Evolutionary conservation across 2,797 vertebrate species (phyloP), one percentile per base, ranked within the genome.

Genomic region (Thunnus albacares): DNA sequence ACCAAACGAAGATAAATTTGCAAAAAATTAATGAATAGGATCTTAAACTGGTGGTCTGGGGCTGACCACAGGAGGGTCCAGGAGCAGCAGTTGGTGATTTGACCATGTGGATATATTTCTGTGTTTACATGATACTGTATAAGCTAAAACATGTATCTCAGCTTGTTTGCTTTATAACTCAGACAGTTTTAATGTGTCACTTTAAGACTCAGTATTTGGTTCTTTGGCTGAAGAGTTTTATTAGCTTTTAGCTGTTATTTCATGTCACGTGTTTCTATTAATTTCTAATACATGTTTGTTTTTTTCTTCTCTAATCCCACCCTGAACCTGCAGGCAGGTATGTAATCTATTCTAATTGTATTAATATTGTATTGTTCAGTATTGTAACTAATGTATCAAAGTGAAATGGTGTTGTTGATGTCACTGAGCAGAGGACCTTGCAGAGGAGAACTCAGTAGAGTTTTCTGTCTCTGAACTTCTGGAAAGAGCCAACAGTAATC

Each of bases 391-490:
- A 3, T 49, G 47, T n/a, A 5, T n/a, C 24, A 47, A 49, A 49
- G 18, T 81, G 3, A 63, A 61, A 24, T 22, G 49, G 22, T 75
- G 18, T 28, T 68, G 33, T n/a, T 75, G 22, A 18, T 76, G 17
- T 73, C 12, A 0, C 49, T 76, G 11, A 70, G 9, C 84, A 90
- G 89, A 89, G 13, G 47, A 62, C 18, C 5, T 15, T 68, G 28
- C 64, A 64, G 86, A 88, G 80, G 80, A 78, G 15, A 80, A 89
- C 63, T 41, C 63, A 2, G 73, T 59, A 43, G 83, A 89, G 17
- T 84, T 94, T 47, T 92, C 94, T 67, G 93, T 95, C 47, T 92
- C 91, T 28, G 90, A 94, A 62, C 85, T 92, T 30, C 82, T 94
- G 81, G 83, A 91, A 47, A 89, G 90, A 87, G 93, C 94, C 79